Evolutionary conservation across 2,888 invertebrate species (phyloP), one percentile per base, ranked within the genome.

Genomic region (Magallana nippona): DNA sequence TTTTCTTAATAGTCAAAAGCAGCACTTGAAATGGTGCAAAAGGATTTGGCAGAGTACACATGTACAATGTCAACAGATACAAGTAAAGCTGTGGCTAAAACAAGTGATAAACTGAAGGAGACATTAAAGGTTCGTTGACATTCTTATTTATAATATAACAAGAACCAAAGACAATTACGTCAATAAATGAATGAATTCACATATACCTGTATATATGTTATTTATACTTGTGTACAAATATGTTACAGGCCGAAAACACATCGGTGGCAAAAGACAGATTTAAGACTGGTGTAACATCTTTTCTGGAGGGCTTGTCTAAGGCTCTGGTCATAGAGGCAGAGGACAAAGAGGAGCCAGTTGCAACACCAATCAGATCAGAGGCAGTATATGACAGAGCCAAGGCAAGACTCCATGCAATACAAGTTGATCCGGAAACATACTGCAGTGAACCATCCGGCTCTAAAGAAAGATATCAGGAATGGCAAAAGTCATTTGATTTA

Each of bases 351-450:
- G 82, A 80, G n/a, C 83, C 86, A 32, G 58, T 79, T 10, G 32
- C 56, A 13, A 71, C 27, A n/a, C 78, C 82, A 44, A 81, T 85
- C 15, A 58, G 78, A n/a, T 83, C 86, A 32, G 88, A 89, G 22
- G 84, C 88, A 22, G 86, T 92, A 19, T 93, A 91, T 92, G 93
- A 93, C 87, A 89, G 93, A 78, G 90, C 93, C 56, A 91, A 93
- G 96, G 96, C 96, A 93, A 96, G 96, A 89, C 94, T 97, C 78
- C 96, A 96, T 93, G 96, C 96, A 22, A 95, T 97, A 44, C 96
- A 97, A 90, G 95, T 96, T 81, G 96, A 97, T 87, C 96, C 96
- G 86, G 96, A 96, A 11, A 97, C 97, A 0, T 97, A 96, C 95
- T 95, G 96, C 88, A 95, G 96, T 82, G 96, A 96, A 60, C 97